These are phyloP conservation scores for Chaetodon trifasciatus DNA, from an alignment of 2,797 vertebrate genomes.

Conservation along the genomic window DNA sequence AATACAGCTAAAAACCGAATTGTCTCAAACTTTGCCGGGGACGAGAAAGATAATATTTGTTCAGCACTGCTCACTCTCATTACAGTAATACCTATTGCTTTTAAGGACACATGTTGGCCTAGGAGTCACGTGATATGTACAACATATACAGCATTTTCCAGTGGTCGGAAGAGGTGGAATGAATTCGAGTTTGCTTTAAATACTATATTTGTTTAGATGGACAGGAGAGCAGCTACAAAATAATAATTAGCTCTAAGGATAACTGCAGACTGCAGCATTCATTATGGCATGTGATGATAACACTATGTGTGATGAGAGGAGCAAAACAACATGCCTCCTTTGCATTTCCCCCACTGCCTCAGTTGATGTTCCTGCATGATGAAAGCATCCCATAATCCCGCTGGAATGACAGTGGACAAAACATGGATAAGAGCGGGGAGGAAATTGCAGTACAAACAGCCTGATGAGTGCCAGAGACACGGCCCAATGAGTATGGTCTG, in stretches of 20 bases:
- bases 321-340: conserved; percentile 76
- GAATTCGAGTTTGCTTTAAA: conserved; percentile 43
- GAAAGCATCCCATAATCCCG: conserved; percentile 83
- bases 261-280: conserved; percentile 64
- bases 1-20: background rate
- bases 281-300: conserved; percentile 77
- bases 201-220: conserved; percentile 58
- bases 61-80: background rate
- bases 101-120: background rate
- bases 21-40: background rate
- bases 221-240: conserved; percentile 61
- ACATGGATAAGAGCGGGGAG: conserved; percentile 82
- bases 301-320: conserved; percentile 72
- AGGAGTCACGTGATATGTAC: background rate
- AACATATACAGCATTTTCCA: conserved; percentile 14
- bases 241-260: conserved; percentile 70
- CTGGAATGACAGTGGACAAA: conserved; percentile 84
- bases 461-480: conserved; percentile 81
- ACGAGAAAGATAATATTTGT: background rate
- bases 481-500: conserved; percentile 78
- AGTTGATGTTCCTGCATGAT: conserved; percentile 79
- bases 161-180: conserved; percentile 37
- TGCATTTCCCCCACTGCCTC: conserved; percentile 68
- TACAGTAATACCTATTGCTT: background rate
- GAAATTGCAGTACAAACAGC: conserved; percentile 85